Percentiles rank a stretch among this genome's conserved stretches.
These are phyloP conservation scores for Oxycera nigricornis DNA, from an alignment of 2,888 invertebrate species.

Conservation along the genomic window DNA sequence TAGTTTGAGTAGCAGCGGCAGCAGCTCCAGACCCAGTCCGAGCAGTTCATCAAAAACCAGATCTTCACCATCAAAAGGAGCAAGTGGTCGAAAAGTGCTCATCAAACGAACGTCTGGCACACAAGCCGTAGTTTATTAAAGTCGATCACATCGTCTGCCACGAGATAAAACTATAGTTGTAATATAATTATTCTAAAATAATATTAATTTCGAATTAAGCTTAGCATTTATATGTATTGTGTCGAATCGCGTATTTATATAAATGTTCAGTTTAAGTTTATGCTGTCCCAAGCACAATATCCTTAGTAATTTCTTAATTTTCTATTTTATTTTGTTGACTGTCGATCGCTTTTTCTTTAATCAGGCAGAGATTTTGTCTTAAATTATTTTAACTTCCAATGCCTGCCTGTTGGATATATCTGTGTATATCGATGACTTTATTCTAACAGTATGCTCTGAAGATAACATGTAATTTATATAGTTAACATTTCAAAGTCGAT, in stretches of 20 bases:
- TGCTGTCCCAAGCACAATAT: neutral
- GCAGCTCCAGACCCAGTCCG: neutral
- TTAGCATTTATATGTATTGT: no score
- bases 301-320: neutral
- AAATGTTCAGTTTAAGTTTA: no score
- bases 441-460: no score
- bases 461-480: no score
- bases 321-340: neutral
- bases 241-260: no score
- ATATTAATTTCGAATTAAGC: neutral
- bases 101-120: slow-evolving; percentile 52
- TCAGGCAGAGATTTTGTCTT: no score
- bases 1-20: neutral
- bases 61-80: slow-evolving; percentile 3
- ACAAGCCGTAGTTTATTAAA: slow-evolving; percentile 12
- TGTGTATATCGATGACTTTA: no score
- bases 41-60: neutral
- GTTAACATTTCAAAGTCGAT: no score
- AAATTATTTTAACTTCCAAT: no score
- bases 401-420: no score
- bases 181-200: no score
- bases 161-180: slow-evolving; percentile 26
- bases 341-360: no score
- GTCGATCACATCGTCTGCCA: neutral
- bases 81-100: slow-evolving; percentile 51